These are phyloP conservation scores for Sturnira hondurensis DNA, from an alignment of 2,113 vertebrate genomes.

Conservation along the genomic window DNA sequence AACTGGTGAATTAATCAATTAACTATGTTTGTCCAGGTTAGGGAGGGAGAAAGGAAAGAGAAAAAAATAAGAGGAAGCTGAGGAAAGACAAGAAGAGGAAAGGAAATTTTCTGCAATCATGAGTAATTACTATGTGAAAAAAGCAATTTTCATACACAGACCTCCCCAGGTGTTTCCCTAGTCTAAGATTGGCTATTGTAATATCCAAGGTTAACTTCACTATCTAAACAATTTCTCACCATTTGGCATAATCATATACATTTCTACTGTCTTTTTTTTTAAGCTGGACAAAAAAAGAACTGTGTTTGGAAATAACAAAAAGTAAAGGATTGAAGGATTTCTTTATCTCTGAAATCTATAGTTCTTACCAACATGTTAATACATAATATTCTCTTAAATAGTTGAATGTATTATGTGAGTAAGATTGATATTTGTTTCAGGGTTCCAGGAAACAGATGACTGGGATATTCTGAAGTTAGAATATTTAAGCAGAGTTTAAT, in stretches of 20 bases:
- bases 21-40: neutral
- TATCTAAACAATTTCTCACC: neutral
- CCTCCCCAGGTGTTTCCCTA: neutral
- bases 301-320: slow-evolving; percentile 4
- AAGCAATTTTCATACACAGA: neutral
- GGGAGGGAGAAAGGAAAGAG: neutral
- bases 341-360: neutral
- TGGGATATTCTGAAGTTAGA: neutral
- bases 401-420: neutral
- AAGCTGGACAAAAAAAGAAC: neutral
- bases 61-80: neutral
- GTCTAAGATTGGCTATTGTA: neutral
- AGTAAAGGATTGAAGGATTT: neutral
- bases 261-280: neutral
- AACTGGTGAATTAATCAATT: neutral
- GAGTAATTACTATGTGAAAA: neutral
- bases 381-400: neutral
- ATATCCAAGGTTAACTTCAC: neutral
- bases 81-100: neutral
- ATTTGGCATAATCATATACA: neutral
- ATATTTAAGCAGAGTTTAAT: neutral
- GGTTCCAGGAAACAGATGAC: neutral
- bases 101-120: neutral
- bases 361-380: neutral
- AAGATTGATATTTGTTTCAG: neutral